Evolutionary conservation across 2,888 invertebrate species (phyloP), one percentile per base, ranked within the genome.

Genomic region (Euspilapteryx auroguttella): DNA sequence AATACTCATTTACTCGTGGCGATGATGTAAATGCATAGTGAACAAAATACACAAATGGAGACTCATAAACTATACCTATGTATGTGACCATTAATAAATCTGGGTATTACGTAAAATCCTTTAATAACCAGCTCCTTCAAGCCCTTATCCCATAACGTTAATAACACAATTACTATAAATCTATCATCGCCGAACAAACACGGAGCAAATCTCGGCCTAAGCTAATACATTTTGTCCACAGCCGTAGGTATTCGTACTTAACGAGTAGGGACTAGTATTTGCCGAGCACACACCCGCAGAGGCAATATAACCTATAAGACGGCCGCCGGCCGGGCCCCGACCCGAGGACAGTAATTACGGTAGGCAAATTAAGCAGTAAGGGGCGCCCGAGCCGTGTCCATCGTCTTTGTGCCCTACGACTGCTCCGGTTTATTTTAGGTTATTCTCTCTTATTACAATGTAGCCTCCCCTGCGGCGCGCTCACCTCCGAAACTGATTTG

Each of bases 291-390:
- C 69, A 71, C 49, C 68, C 17, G 17, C 17, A 6, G 49, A 48
- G 55, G 64, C 64, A 69, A 71, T 71, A 69, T 71, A 71, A 66
- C 66, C 64, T 64, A 64, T 44, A 71, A 73, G 73, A 73, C 62
- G 68, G 56, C 56, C 25, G 30, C 57, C 56, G 57, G 56, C 63
- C 68, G 56, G 52, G 56, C 65, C 71, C 71, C 58, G n/a, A n/a
- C n/a, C n/a, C 59, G 65, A 71, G 71, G 75, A 75, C 75, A 76
- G 77, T 76, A 77, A 77, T 77, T 77, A 77, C 76, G 71, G 75
- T 73, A 76, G 76, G 77, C 77, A 77, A 77, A 77, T 77, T 76
- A 76, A 76, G 77, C 76, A 76, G 75, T 73, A 62, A 69, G 71
- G 38, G 36, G 45, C 55, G 54, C 51, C 47, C 55, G 39, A 49